Conservation (phyloP, 2,113 vertebrate genomes). For the Maccullochella peelii region DNA sequence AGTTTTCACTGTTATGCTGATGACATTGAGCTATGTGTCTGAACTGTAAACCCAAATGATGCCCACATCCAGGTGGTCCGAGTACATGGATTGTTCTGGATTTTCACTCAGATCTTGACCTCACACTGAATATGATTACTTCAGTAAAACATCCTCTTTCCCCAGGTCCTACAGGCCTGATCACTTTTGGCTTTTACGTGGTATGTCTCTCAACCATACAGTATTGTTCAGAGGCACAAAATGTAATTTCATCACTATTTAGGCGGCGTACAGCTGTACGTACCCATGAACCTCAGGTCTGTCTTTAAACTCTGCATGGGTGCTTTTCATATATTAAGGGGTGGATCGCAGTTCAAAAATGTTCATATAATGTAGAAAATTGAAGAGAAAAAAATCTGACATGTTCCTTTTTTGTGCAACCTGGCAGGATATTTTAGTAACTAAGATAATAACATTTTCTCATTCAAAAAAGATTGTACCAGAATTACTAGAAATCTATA, state of each 20-base stretch:
- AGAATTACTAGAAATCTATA: background rate
- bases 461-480: background rate
- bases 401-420: background rate
- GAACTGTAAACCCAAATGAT: background rate
- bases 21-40: background rate
- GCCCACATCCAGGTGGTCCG: background rate
- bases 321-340: background rate
- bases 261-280: background rate
- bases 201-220: background rate
- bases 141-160: background rate
- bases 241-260: background rate
- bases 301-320: background rate
- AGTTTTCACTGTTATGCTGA: background rate
- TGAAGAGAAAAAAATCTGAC: background rate
- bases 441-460: background rate
- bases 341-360: background rate
- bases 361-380: background rate
- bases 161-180: background rate
- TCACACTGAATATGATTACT: background rate
- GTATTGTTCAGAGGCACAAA: background rate
- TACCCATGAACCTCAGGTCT: background rate
- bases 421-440: background rate
- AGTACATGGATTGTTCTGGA: background rate
- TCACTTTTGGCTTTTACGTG: background rate
- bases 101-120: background rate